phyloP scores from a whole-genome alignment of 2,888 invertebrate species.

The Pyrocoelia pectoralis region DNA sequence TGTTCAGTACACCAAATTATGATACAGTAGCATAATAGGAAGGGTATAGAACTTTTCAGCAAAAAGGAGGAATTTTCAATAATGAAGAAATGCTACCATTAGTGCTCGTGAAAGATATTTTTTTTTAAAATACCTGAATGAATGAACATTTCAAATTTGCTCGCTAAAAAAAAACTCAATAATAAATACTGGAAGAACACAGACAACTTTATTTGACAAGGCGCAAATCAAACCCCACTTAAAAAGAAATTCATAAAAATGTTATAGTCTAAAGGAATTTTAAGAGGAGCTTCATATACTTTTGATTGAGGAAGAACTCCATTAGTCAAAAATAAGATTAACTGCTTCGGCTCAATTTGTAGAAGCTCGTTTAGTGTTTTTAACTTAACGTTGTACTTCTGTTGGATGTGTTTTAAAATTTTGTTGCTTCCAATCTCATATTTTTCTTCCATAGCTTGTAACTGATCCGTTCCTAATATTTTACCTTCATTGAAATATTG shows the following conservation, averaged over 20 bases:
- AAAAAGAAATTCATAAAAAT: slow-evolving; percentile 5
- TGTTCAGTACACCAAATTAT: no score
- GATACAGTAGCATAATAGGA: no score
- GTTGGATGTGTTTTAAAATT: background rate
- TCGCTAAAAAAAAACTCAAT: no score
- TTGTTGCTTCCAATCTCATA: slow-evolving; percentile 7
- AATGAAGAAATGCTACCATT: no score
- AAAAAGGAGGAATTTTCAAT: no score
- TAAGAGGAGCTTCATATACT: background rate
- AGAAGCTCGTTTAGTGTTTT: slow-evolving; percentile 17
- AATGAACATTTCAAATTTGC: no score
- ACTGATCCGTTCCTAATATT: background rate
- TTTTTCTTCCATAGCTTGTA: no score
- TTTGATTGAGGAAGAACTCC: background rate
- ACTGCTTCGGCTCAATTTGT: slow-evolving; percentile 10
- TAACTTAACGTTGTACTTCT: slow-evolving; percentile 10
- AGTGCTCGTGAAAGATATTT: no score
- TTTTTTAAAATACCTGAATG: no score
- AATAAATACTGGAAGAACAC: no score
- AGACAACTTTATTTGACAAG: no score
- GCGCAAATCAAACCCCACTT: slow-evolving; percentile 16
- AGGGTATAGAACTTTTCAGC: no score
- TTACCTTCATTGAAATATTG: background rate
- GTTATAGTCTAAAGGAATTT: slow-evolving; percentile 2
- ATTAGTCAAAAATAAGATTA: slow-evolving; percentile 11